Evolutionary conservation across 1,140 invertebrate species (phyloP), one percentile per base, ranked within the genome.

Genomic region (Diabrotica undecimpunctata): DNA sequence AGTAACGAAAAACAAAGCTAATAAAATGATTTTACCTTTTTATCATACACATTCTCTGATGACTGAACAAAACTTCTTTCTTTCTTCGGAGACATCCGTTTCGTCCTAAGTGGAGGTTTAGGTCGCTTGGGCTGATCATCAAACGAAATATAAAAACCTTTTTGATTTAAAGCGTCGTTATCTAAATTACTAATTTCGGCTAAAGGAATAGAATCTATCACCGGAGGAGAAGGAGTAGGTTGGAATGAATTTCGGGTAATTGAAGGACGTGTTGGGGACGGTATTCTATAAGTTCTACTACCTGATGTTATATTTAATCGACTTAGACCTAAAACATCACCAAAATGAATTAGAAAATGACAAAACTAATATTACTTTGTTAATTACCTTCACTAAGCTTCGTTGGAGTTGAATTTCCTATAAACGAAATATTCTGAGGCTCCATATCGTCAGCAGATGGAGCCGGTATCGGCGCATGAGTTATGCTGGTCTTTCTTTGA

Each of bases 81-180:
- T 78, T 91, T 92, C 72, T 89, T 90, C 0, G 90, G 90, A 35
- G 90, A 92, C n/a, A 80, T 81, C 62, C 86, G 85, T 79, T 92
- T 93, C 14, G 85, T 83, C 66, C 91, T 82, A 11, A 95, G 79
- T 37, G 92, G 91, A 0, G 94, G 93, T 81, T 96, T 96, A 0
- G 93, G 90, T 73, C 93, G 84, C 77, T 93, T 94, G 5, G 94
- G 93, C 64, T 86, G 86, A 53, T 93, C 89, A 75, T 95, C 94
- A 77, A 97, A 95, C 25, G 93, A 93, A 75, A 97, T 95, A 78
- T 96, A 96, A 81, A 97, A 97, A n/a, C 94, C 93, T 81, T 93
- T 93, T 78, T 94, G 90, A 68, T 84, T 85, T n/a, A 79, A 81
- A n/a, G 80, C 74, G 63, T 85, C 84, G 52, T 79, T 79, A 53